phyloP scores from a whole-genome alignment of 2,888 invertebrate genomes.

The Myopa tessellatipennis region DNA sequence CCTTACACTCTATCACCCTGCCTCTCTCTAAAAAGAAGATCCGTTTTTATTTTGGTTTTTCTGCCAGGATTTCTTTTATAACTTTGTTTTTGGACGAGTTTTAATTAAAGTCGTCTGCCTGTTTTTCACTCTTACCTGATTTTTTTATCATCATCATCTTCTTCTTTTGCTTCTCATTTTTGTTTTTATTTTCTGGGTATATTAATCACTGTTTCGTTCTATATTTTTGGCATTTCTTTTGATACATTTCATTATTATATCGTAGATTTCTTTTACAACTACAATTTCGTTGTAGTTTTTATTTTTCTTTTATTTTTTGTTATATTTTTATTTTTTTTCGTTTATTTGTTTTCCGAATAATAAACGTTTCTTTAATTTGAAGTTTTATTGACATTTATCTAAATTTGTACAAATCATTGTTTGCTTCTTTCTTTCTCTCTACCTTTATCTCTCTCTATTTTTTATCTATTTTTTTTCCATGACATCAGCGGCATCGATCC shows the following conservation, averaged over 20 bases:
- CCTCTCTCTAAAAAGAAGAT: background rate
- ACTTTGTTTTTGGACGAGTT: constrained; percentile 19
- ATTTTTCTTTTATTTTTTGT: background rate
- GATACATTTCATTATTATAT: too few species aligned
- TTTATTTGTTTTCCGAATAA: background rate
- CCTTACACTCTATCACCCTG: background rate
- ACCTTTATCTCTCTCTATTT: background rate
- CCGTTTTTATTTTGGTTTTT: constrained; percentile 9
- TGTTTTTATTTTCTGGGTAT: too few species aligned
- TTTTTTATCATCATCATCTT: background rate
- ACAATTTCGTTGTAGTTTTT: background rate
- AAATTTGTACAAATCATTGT: background rate
- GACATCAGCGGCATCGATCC: background rate
- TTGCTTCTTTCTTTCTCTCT: too few species aligned
- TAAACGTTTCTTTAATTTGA: background rate
- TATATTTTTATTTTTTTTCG: background rate
- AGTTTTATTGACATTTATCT: background rate
- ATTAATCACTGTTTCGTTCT: too few species aligned
- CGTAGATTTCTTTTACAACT: background rate
- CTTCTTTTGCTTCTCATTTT: background rate
- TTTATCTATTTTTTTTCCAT: background rate
- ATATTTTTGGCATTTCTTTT: too few species aligned
- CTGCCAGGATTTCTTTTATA: background rate
- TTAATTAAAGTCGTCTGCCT: constrained; percentile 26
- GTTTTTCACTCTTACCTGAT: background rate